Evolutionary conservation across 2,888 invertebrate species (phyloP).

Genomic region (Noctua fimbriata): DNA sequence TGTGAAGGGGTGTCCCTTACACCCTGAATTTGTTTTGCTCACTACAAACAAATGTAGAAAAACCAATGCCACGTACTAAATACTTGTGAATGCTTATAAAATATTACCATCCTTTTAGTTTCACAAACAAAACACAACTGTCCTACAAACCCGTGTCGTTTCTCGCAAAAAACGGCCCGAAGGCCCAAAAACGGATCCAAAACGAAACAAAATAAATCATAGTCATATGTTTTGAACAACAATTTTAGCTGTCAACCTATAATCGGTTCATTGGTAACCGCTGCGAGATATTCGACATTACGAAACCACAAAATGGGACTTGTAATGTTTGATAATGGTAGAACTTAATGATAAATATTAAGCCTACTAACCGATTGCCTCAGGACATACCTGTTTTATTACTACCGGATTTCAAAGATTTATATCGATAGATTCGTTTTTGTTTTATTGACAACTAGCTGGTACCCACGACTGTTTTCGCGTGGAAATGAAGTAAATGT

Average conservation of each 20-base stretch:
- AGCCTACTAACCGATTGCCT: constrained; percentile 5
- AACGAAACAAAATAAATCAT: constrained; percentile 45
- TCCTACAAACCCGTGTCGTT: neutral
- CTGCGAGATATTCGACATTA: constrained; percentile 40
- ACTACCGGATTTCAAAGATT: neutral
- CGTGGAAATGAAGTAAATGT: too few species aligned
- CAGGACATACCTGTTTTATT: constrained; percentile 4
- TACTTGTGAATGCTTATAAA: neutral
- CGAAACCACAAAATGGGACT: constrained; percentile 51
- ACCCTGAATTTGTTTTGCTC: neutral
- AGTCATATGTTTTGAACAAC: constrained; percentile 42
- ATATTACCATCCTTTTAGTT: constrained; percentile 6
- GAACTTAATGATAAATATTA: constrained; percentile 50
- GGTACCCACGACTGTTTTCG: too few species aligned
- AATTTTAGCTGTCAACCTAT: constrained; percentile 41
- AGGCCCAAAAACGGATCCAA: constrained; percentile 13
- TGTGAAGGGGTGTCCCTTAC: too few species aligned
- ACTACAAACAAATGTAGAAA: neutral
- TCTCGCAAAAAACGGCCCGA: neutral
- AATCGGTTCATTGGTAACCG: constrained; percentile 40
- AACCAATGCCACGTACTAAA: neutral
- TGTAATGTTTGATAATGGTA: constrained; percentile 38
- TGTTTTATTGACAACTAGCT: too few species aligned
- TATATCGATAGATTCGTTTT: neutral
- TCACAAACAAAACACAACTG: neutral